Conservation (phyloP, 2,797 vertebrate species). For the Huso huso region DNA sequence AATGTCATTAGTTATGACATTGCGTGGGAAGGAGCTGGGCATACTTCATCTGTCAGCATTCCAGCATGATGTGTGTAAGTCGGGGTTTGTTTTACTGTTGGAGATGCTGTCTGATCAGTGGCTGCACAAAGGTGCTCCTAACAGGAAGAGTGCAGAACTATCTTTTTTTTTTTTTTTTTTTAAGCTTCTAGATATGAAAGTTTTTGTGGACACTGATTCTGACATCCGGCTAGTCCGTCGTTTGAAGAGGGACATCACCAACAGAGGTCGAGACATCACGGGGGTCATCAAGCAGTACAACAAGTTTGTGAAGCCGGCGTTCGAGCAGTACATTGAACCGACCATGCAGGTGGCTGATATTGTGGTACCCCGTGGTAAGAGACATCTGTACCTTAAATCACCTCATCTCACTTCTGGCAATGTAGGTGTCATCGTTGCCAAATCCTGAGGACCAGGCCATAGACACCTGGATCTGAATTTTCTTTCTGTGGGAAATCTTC, state of each 20-base stretch:
- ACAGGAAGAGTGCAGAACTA: too few species aligned
- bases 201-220: conserved; percentile 74
- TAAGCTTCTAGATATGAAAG: conserved; percentile 76
- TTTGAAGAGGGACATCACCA: conserved; percentile 67
- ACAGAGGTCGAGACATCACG: conserved; percentile 61
- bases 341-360: conserved; percentile 73
- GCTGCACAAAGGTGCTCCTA: too few species aligned
- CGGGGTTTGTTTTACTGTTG: background rate
- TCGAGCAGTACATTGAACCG: conserved; percentile 75
- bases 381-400: background rate
- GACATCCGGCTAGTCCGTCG: conserved; percentile 71
- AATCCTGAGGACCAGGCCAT: too few species aligned
- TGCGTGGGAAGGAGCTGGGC: too few species aligned
- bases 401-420: too few species aligned
- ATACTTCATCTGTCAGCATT: too few species aligned
- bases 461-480: too few species aligned
- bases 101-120: background rate
- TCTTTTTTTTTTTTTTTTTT: conserved; percentile 3
- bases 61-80: too few species aligned
- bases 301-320: conserved; percentile 73
- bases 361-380: conserved; percentile 69
- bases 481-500: too few species aligned
- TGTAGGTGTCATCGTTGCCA: too few species aligned
- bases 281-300: conserved; percentile 77
- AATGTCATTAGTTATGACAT: too few species aligned